phyloP scores from a whole-genome alignment of 30 jellyfish, hydroid and myxozoan genomes.

The Turritopsis rubra region DNA sequence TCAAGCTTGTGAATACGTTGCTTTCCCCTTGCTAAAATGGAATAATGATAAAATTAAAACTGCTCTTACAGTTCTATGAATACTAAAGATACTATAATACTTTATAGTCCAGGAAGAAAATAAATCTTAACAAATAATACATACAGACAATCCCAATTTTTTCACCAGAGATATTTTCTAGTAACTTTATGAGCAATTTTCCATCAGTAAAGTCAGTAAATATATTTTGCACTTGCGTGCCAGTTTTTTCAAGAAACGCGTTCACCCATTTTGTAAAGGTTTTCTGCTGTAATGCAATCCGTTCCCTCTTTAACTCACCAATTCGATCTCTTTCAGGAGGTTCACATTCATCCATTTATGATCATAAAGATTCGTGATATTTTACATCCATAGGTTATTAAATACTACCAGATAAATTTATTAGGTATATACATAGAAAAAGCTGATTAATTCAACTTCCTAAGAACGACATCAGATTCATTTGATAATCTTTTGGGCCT shows the following conservation, averaged over 20 bases:
- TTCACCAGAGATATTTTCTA: constrained; percentile 71
- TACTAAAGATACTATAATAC: not conserved
- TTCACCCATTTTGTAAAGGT: constrained; percentile 85
- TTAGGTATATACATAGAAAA: no score
- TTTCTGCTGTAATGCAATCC: constrained; percentile 68
- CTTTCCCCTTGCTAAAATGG: constrained; percentile 64
- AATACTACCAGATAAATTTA: no score
- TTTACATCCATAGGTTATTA: no score
- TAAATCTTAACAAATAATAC: not conserved
- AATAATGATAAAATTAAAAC: not conserved
- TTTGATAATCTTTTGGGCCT: no score
- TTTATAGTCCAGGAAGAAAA: not conserved
- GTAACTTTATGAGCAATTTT: constrained; percentile 40
- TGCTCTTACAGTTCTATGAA: no score
- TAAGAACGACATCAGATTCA: no score
- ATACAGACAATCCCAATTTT: constrained; percentile 68
- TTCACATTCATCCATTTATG: not conserved
- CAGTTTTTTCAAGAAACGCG: constrained; percentile 47
- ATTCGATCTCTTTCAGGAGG: constrained; percentile 57
- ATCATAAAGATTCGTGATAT: no score
- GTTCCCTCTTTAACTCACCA: constrained; percentile 68
- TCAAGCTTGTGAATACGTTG: constrained; percentile 83
- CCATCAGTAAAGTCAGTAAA: constrained; percentile 75
- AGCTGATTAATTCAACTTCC: no score
- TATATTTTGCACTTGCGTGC: constrained; percentile 34